These are phyloP conservation scores for Saccostrea cuccullata DNA, from an alignment of 1,140 invertebrate genomes.

Conservation along the genomic window DNA sequence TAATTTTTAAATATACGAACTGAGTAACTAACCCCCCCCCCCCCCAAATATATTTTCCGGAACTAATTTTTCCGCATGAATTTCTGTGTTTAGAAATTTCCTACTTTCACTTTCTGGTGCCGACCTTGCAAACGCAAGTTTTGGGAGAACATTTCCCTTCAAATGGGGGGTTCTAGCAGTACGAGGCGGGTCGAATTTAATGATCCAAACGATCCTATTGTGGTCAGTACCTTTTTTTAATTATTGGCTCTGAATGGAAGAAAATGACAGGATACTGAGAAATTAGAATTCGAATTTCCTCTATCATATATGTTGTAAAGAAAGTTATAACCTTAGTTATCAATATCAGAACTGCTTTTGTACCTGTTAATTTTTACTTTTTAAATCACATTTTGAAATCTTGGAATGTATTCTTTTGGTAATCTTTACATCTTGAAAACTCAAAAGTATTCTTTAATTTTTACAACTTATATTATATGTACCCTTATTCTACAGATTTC, in stretches of 20 bases:
- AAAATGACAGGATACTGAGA: not conserved
- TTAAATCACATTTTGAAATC: not conserved
- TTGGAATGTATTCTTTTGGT: not conserved
- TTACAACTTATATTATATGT: not conserved
- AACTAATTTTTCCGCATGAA: not conserved
- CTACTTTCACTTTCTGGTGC: not conserved
- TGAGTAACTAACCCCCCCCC: no score
- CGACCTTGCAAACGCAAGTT: constrained; percentile 2
- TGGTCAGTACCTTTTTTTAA: not conserved
- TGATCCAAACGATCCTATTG: not conserved
- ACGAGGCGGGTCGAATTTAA: not conserved
- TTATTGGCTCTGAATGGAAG: no score
- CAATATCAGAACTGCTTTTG: no score
- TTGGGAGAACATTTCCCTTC: not conserved
- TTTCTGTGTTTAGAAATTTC: not conserved
- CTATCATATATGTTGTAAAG: not conserved
- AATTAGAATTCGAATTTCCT: not conserved
- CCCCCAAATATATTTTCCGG: not conserved
- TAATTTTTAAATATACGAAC: no score
- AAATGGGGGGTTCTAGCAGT: constrained; percentile 22
- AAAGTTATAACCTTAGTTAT: no score
- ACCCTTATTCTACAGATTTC: not conserved
- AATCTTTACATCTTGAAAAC: no score
- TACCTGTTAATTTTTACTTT: no score
- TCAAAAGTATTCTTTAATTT: not conserved